Conservation (phyloP, 2,113 vertebrate species). For the Chaetops frenatus region DNA sequence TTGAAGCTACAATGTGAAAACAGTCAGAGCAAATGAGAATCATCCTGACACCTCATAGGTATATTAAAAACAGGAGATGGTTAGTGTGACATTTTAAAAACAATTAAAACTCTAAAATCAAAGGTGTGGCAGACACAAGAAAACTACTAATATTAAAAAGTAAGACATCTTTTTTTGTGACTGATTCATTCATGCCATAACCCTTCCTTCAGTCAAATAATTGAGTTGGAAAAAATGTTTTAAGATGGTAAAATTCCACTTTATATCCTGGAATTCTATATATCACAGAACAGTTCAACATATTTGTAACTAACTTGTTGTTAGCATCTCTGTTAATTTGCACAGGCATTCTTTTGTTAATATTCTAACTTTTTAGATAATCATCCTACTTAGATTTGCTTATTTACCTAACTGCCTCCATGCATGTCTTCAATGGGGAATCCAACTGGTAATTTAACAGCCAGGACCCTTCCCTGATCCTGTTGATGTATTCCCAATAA, state of each 20-base stretch:
- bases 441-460: constrained; percentile 26
- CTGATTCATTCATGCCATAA: neutral
- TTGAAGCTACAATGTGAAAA: neutral
- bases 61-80: neutral
- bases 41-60: neutral
- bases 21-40: neutral
- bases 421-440: constrained; percentile 6
- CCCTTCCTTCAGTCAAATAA: neutral
- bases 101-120: neutral
- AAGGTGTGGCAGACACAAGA: neutral
- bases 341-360: neutral
- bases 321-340: neutral
- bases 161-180: neutral
- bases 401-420: constrained; percentile 3
- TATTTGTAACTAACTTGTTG: neutral
- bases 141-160: neutral
- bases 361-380: neutral
- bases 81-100: neutral
- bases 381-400: constrained; percentile 32
- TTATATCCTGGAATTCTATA: neutral
- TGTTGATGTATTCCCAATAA: constrained; percentile 35
- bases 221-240: neutral
- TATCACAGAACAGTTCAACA: neutral
- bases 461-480: neutral
- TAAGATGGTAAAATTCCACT: neutral